These are phyloP conservation scores for Phalacrocorax carbo DNA, from an alignment of 2,113 vertebrate species.

Conservation along the genomic window DNA sequence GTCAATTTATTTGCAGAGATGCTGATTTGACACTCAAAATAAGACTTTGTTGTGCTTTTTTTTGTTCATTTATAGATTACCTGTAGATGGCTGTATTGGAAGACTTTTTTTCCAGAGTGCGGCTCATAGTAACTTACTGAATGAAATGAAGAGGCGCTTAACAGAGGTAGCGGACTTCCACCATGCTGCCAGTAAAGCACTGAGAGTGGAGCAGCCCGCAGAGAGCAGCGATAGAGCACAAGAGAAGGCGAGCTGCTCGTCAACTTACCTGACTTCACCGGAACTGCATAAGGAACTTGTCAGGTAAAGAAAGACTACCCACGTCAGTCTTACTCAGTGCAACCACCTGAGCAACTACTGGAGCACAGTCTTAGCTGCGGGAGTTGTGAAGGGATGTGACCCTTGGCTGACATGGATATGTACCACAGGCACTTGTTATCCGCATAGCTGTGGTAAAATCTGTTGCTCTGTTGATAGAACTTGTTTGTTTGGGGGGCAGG, in stretches of 20 bases:
- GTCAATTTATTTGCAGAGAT: not conserved
- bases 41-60: not conserved
- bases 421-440: not conserved
- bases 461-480: not conserved
- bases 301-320: constrained; percentile 72
- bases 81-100: constrained; percentile 90
- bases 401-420: not conserved
- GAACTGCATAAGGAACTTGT: constrained; percentile 92
- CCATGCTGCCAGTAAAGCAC: constrained; percentile 89
- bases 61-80: constrained; percentile 74
- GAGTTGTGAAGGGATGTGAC: not conserved
- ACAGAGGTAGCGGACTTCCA: constrained; percentile 93
- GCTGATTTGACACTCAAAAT: not conserved
- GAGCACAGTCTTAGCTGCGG: not conserved
- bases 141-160: constrained; percentile 86
- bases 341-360: not conserved
- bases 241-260: constrained; percentile 29
- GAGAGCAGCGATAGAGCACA: constrained; percentile 70
- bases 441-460: not conserved
- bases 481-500: not conserved
- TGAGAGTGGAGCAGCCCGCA: constrained; percentile 76
- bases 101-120: constrained; percentile 88
- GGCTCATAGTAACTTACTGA: constrained; percentile 79
- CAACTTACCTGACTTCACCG: constrained; percentile 83
- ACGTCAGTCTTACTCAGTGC: not conserved